phyloP scores from a whole-genome alignment of 2,888 invertebrate species.

The Scaeva pyrastri region DNA sequence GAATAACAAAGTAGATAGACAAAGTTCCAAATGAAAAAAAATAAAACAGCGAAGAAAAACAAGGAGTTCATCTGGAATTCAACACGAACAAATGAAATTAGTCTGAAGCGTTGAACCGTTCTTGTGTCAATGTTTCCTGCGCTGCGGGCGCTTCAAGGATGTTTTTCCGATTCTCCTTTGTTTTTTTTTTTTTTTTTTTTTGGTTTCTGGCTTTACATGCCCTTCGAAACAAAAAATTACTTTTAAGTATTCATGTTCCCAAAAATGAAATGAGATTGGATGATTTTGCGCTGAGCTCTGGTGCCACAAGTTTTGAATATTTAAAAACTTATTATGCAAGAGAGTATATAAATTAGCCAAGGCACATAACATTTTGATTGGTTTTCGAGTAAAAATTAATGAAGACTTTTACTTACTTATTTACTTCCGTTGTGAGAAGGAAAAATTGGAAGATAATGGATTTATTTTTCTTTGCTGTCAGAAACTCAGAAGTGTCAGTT shows the following conservation, averaged over 20 bases:
- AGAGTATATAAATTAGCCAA: conserved; percentile 50
- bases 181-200: too few species aligned
- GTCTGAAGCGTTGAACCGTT: conserved; percentile 70
- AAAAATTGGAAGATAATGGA: neutral
- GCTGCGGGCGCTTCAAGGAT: conserved; percentile 26
- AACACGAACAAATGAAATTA: conserved; percentile 75
- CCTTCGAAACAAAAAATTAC: neutral
- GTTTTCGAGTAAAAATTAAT: conserved; percentile 69
- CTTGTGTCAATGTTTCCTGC: conserved; percentile 72
- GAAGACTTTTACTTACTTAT: conserved; percentile 17
- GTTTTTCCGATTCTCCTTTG: conserved; percentile 33
- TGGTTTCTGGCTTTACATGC: neutral
- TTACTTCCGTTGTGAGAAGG: neutral
- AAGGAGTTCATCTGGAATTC: conserved; percentile 64
- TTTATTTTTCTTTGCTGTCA: neutral
- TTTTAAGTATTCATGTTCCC: conserved; percentile 55
- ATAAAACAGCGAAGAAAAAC: conserved; percentile 19
- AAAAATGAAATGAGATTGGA: conserved; percentile 28
- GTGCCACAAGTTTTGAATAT: conserved; percentile 58
- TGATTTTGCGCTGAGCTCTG: conserved; percentile 21
- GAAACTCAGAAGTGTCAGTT: too few species aligned
- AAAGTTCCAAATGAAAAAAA: conserved; percentile 14
- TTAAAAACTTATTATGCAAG: conserved; percentile 39
- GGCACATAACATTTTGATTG: conserved; percentile 63
- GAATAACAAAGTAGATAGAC: conserved; percentile 56